Conservation (phyloP, 1,140 invertebrate genomes). For the Megalonaias nervosa region DNA sequence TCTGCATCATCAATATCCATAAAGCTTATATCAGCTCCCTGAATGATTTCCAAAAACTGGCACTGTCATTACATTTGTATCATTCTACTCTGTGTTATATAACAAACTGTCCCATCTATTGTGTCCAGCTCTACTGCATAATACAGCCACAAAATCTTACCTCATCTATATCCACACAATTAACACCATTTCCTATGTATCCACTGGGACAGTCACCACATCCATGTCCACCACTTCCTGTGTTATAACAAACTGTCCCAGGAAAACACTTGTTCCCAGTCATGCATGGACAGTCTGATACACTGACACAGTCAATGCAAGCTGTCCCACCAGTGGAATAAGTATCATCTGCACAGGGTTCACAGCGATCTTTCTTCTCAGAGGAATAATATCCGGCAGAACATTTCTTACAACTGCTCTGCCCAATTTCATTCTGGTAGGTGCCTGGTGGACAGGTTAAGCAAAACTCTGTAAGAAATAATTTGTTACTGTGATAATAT, state of each 20-base stretch:
- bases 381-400: conserved; percentile 48
- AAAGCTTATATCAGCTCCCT: too few relatives aligned
- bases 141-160: conserved; percentile 26
- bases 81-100: too few relatives aligned
- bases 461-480: conserved; percentile 48
- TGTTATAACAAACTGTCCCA: conserved; percentile 49
- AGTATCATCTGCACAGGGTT: conserved; percentile 42
- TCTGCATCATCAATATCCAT: too few relatives aligned
- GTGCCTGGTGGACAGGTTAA: conserved; percentile 49
- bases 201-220: conserved; percentile 89
- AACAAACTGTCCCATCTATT: too few relatives aligned
- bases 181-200: conserved; percentile 85
- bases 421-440: conserved; percentile 48
- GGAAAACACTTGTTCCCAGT: conserved; percentile 29
- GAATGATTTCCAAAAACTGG: too few relatives aligned
- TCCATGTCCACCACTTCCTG: conserved; percentile 51
- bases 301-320: conserved; percentile 40
- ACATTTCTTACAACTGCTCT: conserved; percentile 45
- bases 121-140: too few relatives aligned
- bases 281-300: conserved; percentile 51
- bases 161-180: conserved; percentile 62
- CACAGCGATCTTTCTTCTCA: conserved; percentile 50
- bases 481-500: too few relatives aligned
- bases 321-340: conserved; percentile 50
- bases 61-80: too few relatives aligned